Evolutionary conservation across 2,797 vertebrate genomes (phyloP).

Genomic region (Bothrops alternatus): DNA sequence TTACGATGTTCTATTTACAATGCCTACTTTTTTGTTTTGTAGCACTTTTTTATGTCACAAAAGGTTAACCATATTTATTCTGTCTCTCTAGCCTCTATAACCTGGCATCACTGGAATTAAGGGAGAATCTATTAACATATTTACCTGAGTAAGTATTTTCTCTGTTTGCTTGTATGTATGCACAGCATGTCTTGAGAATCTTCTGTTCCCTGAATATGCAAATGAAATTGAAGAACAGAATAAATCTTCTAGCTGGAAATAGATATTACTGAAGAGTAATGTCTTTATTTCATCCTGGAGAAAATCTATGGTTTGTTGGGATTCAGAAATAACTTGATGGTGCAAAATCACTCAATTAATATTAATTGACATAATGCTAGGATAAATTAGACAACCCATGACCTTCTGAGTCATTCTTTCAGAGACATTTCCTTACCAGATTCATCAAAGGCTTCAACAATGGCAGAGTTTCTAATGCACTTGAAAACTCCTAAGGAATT

Average conservation of each 20-base stretch:
- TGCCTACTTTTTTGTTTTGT: background rate
- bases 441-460: background rate
- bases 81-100: conserved; percentile 84
- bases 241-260: background rate
- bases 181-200: background rate
- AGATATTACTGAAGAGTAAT: background rate
- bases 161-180: background rate
- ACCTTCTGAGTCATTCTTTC: background rate
- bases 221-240: background rate
- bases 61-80: background rate
- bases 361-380: background rate
- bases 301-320: background rate
- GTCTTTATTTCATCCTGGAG: background rate
- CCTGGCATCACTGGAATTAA: conserved; percentile 93
- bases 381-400: background rate
- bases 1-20: background rate
- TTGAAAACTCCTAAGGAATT: background rate
- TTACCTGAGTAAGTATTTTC: conserved; percentile 91
- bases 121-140: conserved; percentile 94
- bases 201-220: background rate
- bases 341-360: background rate
- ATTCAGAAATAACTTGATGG: background rate
- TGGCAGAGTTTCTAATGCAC: background rate
- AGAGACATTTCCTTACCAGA: background rate
- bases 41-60: background rate